A percentile compares a stretch with the other conserved stretches of the same genome.
phyloP scores from a whole-genome alignment of 2,113 vertebrate genomes.

The Eptatretus burgeri region DNA sequence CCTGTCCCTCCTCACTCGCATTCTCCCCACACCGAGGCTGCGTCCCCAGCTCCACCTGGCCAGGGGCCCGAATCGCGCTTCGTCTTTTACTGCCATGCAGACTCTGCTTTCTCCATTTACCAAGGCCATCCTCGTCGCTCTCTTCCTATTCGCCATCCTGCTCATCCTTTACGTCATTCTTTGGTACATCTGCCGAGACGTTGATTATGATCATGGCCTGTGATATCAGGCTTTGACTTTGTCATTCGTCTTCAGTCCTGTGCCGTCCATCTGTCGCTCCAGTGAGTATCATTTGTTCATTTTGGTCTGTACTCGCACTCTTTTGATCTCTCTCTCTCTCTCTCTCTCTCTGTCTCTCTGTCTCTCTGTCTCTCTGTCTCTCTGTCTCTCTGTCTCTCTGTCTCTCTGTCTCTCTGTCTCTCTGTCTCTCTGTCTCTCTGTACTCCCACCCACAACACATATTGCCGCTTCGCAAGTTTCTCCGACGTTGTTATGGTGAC shows the following conservation, averaged over 20 bases:
- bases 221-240: constrained; percentile 17
- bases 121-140: constrained; percentile 69
- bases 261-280: not conserved
- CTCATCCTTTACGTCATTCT: constrained; percentile 92
- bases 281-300: not conserved
- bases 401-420: not conserved
- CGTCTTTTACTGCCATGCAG: constrained; percentile 36
- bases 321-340: not conserved
- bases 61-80: too few relatives aligned
- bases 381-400: not conserved
- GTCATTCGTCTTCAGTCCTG: not conserved
- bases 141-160: constrained; percentile 90
- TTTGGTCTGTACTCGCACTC: not conserved
- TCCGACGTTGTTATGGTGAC: too few relatives aligned
- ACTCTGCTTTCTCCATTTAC: constrained; percentile 71
- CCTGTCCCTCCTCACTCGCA: too few relatives aligned
- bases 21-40: too few relatives aligned
- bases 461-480: too few relatives aligned
- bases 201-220: constrained; percentile 83
- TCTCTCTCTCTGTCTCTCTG: not conserved
- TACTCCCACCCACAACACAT: not conserved
- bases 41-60: too few relatives aligned
- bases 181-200: constrained; percentile 95
- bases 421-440: not conserved
- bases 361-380: not conserved